Evolutionary conservation across 2,113 vertebrate genomes (phyloP), one percentile per base, ranked within the genome.

Genomic region (Zosterops lateralis): DNA sequence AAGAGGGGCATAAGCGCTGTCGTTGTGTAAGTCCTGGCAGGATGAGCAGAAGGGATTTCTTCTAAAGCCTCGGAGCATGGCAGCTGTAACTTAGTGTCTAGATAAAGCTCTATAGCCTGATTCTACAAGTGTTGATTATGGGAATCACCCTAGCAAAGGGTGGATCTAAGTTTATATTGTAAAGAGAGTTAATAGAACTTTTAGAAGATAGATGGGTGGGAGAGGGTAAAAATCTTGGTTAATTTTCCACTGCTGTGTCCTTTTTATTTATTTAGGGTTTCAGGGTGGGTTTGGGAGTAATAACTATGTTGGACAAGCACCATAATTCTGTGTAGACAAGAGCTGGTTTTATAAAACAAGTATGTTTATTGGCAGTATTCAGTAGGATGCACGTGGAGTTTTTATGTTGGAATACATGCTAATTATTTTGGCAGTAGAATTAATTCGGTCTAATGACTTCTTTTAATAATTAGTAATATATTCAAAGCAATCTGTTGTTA

Each of bases 401-500:
- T 51, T 72, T 65, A 20, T 89, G 25, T 87, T 94, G 84, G 78
- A 90, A 91, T 96, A 50, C 21, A 45, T 60, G 90, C 51, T 89
- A 84, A 70, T 95, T 92, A 71, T 62, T 95, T 90, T 96, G 89
- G 71, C 85, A 94, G 74, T 58, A 48, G 67, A 89, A 95, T 87
- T 90, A 94, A 92, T 88, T 87, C 21, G 2, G 44, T 84, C 90
- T 92, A 95, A 95, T 93, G 56, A 92, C 38, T 87, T 70, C 42
- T 87, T 91, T 78, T 94, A 93, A 90, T 93, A 48, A 93, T 86
- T 92, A 94, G 67, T 92, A 74, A 94, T 90, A 66, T 77, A 86
- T 93, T 95, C 93, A 86, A 56, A 90, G 75, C 85, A 94, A 77
- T 94, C 74, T 93, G 90, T 80, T 96, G 80, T 88, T 95, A 77